phyloP scores from a whole-genome alignment of 1,140 invertebrate genomes.

The Neodiprion lecontei region DNA sequence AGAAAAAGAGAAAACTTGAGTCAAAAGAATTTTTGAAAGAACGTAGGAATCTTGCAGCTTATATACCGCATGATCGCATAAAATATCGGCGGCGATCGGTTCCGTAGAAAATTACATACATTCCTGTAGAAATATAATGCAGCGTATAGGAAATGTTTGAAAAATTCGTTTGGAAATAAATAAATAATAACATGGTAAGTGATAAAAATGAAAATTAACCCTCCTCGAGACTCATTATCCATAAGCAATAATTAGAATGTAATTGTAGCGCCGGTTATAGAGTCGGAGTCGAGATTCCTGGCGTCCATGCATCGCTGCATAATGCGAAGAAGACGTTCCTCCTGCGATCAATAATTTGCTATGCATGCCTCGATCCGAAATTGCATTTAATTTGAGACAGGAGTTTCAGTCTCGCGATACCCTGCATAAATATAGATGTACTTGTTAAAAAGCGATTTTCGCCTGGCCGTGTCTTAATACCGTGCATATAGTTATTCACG shows the following conservation, averaged over 20 bases:
- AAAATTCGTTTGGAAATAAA: no score
- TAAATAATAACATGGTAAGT: no score
- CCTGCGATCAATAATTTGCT: slow-evolving; percentile 48
- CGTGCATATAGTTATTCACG: no score
- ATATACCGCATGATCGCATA: no score
- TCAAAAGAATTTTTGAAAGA: slow-evolving; percentile 15
- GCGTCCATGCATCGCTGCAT: slow-evolving; percentile 4
- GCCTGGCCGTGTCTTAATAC: slow-evolving; percentile 30
- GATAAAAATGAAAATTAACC: no score
- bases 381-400: slow-evolving; percentile 54
- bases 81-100: neutral
- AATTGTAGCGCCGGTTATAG: slow-evolving; percentile 39
- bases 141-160: no score
- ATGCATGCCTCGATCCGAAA: slow-evolving; percentile 56
- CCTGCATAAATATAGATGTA: slow-evolving; percentile 58
- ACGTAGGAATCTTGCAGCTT: no score
- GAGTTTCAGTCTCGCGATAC: slow-evolving; percentile 29
- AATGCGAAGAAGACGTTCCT: slow-evolving; percentile 46
- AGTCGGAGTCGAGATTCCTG: neutral
- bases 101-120: neutral
- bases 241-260: slow-evolving; percentile 52
- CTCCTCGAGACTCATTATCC: slow-evolving; percentile 40
- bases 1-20: slow-evolving; percentile 29
- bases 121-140: no score
- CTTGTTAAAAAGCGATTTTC: slow-evolving; percentile 60